Evolutionary conservation across 92 coral and sea anemone genomes (phyloP), one percentile per base, ranked within the genome.

Genomic region (Zoanthus sociatus): DNA sequence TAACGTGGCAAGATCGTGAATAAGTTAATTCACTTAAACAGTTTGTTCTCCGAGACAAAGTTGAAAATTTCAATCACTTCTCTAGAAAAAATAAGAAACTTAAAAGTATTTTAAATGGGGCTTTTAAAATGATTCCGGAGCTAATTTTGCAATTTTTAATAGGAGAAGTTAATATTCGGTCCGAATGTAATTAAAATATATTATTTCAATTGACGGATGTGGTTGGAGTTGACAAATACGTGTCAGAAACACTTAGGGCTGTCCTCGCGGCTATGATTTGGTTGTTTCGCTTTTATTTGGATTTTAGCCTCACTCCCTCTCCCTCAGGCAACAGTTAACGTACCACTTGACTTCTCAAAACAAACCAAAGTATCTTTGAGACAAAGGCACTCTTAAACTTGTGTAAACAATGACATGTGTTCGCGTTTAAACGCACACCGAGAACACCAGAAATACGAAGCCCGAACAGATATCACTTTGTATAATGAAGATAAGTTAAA

Each of bases 201-300:
- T 82, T 82, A 72, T 48, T 16, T 90, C 71, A 73, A 61, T 63
- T 76, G 84, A 48, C 77, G 48, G 73, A 75, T 76, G 46, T 78
- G 70, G 87, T 91, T 68, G 84, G 58, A 83, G 74, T 66, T 78
- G 91, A 77, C 89, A 91, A 74, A 42, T 87, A 81, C 86, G 78
- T 88, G 92, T 91, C 86, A 83, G 11, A 64, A 67, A 31, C 84
- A 56, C 78, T 84, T 76, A 72, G 45, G 85, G 74, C 31, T 66
- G 85, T 81, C 75, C 47, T 5, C 85, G 75, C 85, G 30, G 46
- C 56, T 48, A 56, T 56, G n/a, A 12, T 3, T 67, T 56, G 47
- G 60, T 81, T 64, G 75, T 81, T 67, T 66, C 60, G 66, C 20
- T 81, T n/a, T 76, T 21, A 15, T 21, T 64, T 50, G 31, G 82